These are phyloP conservation scores for Trogon surrucura DNA, from an alignment of 2,113 vertebrate genomes.

Conservation along the genomic window DNA sequence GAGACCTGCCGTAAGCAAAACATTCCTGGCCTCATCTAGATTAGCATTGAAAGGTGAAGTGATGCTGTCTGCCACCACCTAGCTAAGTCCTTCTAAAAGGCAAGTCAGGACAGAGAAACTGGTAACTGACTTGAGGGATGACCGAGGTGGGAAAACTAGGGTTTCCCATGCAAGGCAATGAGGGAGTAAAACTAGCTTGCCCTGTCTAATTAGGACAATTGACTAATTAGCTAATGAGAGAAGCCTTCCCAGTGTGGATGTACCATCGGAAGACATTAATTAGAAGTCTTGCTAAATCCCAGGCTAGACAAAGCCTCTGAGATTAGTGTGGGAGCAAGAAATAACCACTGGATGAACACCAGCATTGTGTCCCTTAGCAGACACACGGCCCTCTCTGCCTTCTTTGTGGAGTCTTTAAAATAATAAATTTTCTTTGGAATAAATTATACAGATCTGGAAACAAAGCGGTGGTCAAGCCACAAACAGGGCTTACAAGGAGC, in stretches of 20 bases:
- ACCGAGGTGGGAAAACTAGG: background rate
- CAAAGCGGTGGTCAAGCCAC: background rate
- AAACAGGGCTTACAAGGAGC: background rate
- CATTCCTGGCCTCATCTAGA: background rate
- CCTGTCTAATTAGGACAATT: background rate
- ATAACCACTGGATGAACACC: background rate
- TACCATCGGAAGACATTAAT: background rate
- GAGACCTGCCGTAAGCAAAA: background rate
- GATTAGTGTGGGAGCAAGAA: background rate
- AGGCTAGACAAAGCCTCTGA: background rate
- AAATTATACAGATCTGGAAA: conserved; percentile 1
- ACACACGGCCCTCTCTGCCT: background rate
- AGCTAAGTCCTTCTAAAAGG: background rate
- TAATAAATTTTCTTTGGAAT: conserved; percentile 14
- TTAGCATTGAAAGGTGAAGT: background rate
- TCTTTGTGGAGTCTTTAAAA: background rate
- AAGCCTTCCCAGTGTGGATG: background rate
- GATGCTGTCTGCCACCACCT: background rate
- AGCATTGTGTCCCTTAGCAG: background rate
- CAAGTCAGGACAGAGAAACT: background rate
- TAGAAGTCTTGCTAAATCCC: background rate
- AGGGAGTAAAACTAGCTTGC: background rate
- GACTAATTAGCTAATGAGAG: background rate
- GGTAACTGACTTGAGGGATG: background rate
- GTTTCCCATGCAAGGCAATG: background rate